These are phyloP conservation scores for Zalophus californianus DNA, from an alignment of 2,797 vertebrate genomes.

Conservation along the genomic window DNA sequence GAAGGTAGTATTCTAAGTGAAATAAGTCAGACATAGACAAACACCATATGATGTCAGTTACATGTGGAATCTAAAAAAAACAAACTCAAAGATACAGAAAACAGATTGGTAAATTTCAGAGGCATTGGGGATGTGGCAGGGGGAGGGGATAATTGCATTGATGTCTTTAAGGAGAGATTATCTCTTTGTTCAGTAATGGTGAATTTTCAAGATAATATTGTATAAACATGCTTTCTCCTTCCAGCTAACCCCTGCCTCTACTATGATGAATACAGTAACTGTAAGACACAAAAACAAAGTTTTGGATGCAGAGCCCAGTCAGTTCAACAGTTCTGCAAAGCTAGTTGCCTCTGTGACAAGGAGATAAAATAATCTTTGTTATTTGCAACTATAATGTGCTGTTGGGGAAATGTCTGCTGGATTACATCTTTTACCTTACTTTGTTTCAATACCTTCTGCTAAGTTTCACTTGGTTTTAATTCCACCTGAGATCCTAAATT, in stretches of 20 bases:
- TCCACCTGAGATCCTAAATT: not conserved
- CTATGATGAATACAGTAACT: constrained; percentile 33
- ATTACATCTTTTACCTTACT: not conserved
- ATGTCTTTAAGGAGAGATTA: not conserved
- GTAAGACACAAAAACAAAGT: accelerated
- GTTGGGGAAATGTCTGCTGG: not conserved
- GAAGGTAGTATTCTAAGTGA: not conserved
- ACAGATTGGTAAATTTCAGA: not conserved
- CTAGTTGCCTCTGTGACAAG: constrained; percentile 55
- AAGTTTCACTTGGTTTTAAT: not conserved
- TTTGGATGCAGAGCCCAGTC: not conserved
- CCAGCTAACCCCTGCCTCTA: constrained; percentile 69
- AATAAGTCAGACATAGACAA: not conserved
- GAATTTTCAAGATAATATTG: not conserved
- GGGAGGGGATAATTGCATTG: not conserved
- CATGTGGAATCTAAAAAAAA: not conserved
- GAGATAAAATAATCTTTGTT: constrained; percentile 42
- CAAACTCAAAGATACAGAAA: not conserved
- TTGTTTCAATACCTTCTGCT: not conserved
- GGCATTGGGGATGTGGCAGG: not conserved
- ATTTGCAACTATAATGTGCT: not conserved
- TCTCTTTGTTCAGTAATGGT: not conserved
- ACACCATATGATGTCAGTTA: not conserved
- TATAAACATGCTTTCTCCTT: not conserved
- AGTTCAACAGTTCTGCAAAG: constrained; percentile 13